Base-by-base conservation (phyloP, 2,797 vertebrate species). In the Buceros bicornis region DNA sequence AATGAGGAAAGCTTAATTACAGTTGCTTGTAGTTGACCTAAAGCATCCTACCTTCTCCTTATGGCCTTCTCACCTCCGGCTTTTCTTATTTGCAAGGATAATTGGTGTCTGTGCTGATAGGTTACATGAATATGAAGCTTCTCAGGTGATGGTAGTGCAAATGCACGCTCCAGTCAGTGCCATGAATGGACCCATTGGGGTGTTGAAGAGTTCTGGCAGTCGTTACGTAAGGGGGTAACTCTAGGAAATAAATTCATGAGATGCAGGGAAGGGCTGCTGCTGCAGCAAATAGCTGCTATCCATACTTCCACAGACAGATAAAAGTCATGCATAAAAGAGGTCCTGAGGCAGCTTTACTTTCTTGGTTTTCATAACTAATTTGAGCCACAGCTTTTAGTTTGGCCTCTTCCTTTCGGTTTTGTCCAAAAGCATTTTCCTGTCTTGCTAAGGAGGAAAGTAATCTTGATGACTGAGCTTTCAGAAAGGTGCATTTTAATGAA, bases 331-430 rank as follows among this genome's bases (percentile, higher is more conserved):
- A 92, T 43, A 54, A 77, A 86, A 89, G 29, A 69, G 21, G 29
- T 90, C 81, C 86, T 3, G 13, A 80, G 78, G 78, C 60, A 64
- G 19, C 72, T 91, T 74, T 21, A 47, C n/a, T 72, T 70, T 42
- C 29, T 89, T 93, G 56, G 24, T 60, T 95, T 95, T 90, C 87
- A 60, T 89, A 94, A 82, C 60, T 37, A 82, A 87, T 89, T 80
- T 69, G 66, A 89, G 40, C 28, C 43, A 48, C 33, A 87, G 60
- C 35, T 92, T 92, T 87, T 82, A 74, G 65, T 56, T 82, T 66
- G 29, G 40, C 21, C 11, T 73, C 60, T 82, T 87, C 61, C 19
- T 62, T 92, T 88, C 47, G 45, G 18, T 64, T 90, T 92, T 87
- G 48, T 71, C 71, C 53, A 56, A 57, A 84, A 77, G 13, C 33